Evolutionary conservation across 2,797 vertebrate species (phyloP).

Genomic region (Gymnoscopelus microlampas): DNA sequence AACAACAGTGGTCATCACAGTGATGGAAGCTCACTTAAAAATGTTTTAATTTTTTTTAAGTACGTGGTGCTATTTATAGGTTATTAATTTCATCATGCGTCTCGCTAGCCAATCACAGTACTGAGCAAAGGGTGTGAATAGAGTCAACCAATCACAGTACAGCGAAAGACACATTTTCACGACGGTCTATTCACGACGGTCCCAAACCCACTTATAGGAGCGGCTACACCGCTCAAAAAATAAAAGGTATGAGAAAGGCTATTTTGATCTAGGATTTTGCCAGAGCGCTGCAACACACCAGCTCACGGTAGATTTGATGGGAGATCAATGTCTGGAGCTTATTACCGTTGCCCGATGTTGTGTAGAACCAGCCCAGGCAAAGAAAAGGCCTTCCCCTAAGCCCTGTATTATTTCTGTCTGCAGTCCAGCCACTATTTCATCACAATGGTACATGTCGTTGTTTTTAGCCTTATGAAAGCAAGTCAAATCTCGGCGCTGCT

Average conservation of each 20-base stretch:
- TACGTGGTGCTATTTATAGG: too few species aligned
- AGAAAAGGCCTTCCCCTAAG: constrained; percentile 9
- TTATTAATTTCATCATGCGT: too few species aligned
- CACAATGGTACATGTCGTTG: constrained; percentile 25
- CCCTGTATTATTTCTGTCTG: constrained; percentile 10
- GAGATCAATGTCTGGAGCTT: not conserved
- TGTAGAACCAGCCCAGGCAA: constrained; percentile 4
- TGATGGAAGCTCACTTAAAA: too few species aligned
- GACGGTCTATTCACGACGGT: too few species aligned
- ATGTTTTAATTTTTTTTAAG: too few species aligned
- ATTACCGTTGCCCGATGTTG: not conserved
- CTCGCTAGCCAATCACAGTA: too few species aligned
- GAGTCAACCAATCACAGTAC: too few species aligned
- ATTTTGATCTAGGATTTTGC: not conserved
- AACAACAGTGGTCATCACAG: too few species aligned
- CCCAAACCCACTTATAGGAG: too few species aligned
- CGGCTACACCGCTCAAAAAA: too few species aligned
- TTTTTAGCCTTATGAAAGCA: constrained; percentile 24
- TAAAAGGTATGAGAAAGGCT: not conserved
- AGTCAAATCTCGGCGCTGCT: constrained; percentile 22
- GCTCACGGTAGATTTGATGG: constrained; percentile 1
- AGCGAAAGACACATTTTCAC: too few species aligned
- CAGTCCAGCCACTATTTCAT: constrained; percentile 5
- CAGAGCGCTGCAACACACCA: not conserved
- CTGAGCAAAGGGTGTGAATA: too few species aligned